Percentiles rank a stretch among this genome's conserved stretches.
These are phyloP conservation scores for Spinus olivaceus DNA, from an alignment of 2,797 vertebrate genomes.

Conservation along the genomic window DNA sequence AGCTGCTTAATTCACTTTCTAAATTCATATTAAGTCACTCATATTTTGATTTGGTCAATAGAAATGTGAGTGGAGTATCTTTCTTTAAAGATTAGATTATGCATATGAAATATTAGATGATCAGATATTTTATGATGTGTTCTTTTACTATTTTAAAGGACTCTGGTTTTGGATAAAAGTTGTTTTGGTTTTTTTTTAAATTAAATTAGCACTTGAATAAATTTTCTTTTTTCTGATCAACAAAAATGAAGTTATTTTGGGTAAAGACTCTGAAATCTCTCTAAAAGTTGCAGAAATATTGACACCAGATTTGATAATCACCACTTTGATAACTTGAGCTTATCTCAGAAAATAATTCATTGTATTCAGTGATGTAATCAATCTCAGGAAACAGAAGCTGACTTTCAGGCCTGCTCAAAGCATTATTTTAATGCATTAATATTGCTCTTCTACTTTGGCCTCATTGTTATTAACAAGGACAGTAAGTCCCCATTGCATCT, in stretches of 20 bases:
- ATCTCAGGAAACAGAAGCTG: not conserved
- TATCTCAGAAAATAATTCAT: not conserved
- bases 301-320: not conserved
- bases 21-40: not conserved
- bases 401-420: not conserved
- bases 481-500: fast-evolving
- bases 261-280: not conserved
- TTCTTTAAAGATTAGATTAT: not conserved
- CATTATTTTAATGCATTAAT: not conserved
- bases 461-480: not conserved
- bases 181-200: fast-evolving
- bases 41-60: not conserved
- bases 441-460: not conserved
- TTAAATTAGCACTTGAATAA: not conserved
- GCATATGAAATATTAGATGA: not conserved
- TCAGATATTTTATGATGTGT: not conserved
- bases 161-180: not conserved
- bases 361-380: not conserved
- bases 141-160: not conserved
- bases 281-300: not conserved
- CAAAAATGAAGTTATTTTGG: not conserved
- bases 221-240: not conserved
- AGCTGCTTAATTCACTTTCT: not conserved
- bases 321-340: not conserved
- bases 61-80: not conserved